Conservation (phyloP, 2,113 vertebrate species). For the Vidua chalybeata region DNA sequence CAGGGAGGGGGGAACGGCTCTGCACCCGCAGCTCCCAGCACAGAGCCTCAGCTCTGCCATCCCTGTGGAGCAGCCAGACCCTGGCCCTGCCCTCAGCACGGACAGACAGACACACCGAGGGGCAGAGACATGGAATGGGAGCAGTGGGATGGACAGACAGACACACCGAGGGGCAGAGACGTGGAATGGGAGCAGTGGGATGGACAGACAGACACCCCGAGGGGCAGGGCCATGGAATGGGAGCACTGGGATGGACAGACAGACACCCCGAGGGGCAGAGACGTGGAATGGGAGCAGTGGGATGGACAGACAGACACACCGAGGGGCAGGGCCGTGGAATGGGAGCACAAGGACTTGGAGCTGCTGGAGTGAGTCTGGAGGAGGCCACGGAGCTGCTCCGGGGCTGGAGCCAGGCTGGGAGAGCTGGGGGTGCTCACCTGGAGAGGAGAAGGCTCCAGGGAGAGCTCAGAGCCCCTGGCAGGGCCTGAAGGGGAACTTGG, state of each 20-base stretch:
- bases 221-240: background rate
- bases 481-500: rapidly evolving
- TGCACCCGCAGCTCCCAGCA: too few species aligned
- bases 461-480: background rate
- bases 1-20: too few species aligned
- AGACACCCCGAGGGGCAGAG: background rate
- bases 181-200: too few species aligned
- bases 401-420: background rate
- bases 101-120: too few species aligned
- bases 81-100: too few species aligned
- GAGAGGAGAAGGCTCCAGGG: background rate
- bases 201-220: too few species aligned
- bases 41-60: too few species aligned
- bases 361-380: rapidly evolving
- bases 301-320: too few species aligned
- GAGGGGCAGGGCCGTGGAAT: too few species aligned
- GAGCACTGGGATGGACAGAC: background rate
- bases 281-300: too few species aligned
- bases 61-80: too few species aligned
- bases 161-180: background rate
- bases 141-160: background rate
- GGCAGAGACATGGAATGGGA: background rate
- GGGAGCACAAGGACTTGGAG: background rate
- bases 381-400: rapidly evolving
- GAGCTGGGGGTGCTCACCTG: background rate